These are phyloP conservation scores for Linnaemya vulpina DNA, from an alignment of 2,888 invertebrate genomes.

Conservation along the genomic window DNA sequence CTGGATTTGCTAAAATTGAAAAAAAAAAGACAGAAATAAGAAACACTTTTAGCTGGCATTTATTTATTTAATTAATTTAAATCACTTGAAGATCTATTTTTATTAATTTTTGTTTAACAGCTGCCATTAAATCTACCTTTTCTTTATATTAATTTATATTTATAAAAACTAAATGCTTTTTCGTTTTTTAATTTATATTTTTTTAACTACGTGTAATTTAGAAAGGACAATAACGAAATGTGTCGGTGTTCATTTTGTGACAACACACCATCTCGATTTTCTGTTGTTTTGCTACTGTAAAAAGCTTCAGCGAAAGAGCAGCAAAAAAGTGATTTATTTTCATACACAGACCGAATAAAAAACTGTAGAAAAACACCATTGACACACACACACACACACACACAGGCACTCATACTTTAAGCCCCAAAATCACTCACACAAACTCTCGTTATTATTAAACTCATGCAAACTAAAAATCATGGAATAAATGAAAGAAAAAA, in stretches of 20 bases:
- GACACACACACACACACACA: constrained; percentile 39
- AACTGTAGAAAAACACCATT: constrained; percentile 11
- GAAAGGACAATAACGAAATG: constrained; percentile 77
- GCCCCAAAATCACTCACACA: background rate
- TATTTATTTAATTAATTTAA: too few relatives aligned
- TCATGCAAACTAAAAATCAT: constrained; percentile 61
- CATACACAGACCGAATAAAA: constrained; percentile 26
- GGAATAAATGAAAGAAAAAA: constrained; percentile 32
- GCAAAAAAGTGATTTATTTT: constrained; percentile 50
- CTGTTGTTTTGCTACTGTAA: constrained; percentile 66
- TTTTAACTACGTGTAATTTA: constrained; percentile 74
- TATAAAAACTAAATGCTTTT: constrained; percentile 9
- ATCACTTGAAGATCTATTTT: background rate
- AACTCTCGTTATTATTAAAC: constrained; percentile 56
- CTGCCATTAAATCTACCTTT: too few relatives aligned
- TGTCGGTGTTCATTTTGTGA: constrained; percentile 74
- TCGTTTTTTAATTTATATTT: constrained; percentile 14
- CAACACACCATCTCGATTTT: constrained; percentile 75
- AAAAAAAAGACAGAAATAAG: background rate
- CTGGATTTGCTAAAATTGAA: constrained; percentile 29
- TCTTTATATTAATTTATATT: too few relatives aligned
- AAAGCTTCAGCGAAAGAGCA: constrained; percentile 58
- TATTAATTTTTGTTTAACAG: too few relatives aligned
- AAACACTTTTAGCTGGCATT: constrained; percentile 51
- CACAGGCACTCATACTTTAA: background rate